These are phyloP conservation scores for Phthorimaea operculella DNA, from an alignment of 1,140 invertebrate species.

Conservation along the genomic window DNA sequence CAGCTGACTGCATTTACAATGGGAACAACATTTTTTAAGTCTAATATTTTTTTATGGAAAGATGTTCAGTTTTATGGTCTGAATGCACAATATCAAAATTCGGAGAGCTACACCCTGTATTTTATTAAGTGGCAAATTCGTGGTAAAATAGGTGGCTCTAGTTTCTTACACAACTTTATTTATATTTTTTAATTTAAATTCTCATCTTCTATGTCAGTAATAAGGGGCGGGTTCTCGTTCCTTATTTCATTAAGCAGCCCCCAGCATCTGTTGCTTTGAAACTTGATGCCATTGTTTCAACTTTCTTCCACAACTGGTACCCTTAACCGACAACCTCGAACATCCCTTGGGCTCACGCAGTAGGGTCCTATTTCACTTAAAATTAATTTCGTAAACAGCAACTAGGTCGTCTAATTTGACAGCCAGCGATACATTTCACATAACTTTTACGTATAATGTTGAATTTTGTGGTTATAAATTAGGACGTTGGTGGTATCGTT, in stretches of 20 bases:
- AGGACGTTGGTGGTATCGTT: neutral
- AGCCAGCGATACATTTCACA: neutral
- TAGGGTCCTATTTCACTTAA: neutral
- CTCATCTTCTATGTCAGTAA: slow-evolving; percentile 1
- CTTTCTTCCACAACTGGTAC: slow-evolving; percentile 18
- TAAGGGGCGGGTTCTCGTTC: slow-evolving; percentile 15
- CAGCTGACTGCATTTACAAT: too few relatives aligned
- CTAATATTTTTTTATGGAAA: too few relatives aligned
- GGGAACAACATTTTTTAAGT: too few relatives aligned
- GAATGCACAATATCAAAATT: too few relatives aligned
- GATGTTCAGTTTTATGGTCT: too few relatives aligned
- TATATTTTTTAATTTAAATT: neutral
- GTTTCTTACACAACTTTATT: too few relatives aligned
- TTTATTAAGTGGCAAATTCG: too few relatives aligned
- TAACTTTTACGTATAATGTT: neutral
- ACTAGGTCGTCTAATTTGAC: neutral
- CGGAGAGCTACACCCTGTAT: too few relatives aligned
- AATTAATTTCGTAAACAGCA: neutral
- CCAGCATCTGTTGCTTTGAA: slow-evolving; percentile 32
- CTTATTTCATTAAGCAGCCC: slow-evolving; percentile 26
- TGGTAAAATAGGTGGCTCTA: too few relatives aligned
- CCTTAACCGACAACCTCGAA: neutral
- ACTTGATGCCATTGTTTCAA: slow-evolving; percentile 29
- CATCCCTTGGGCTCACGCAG: neutral
- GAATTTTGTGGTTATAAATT: neutral